Evolutionary conservation across 1,140 invertebrate genomes (phyloP), one percentile per base, ranked within the genome.

Genomic region (Chymomyza costata): DNA sequence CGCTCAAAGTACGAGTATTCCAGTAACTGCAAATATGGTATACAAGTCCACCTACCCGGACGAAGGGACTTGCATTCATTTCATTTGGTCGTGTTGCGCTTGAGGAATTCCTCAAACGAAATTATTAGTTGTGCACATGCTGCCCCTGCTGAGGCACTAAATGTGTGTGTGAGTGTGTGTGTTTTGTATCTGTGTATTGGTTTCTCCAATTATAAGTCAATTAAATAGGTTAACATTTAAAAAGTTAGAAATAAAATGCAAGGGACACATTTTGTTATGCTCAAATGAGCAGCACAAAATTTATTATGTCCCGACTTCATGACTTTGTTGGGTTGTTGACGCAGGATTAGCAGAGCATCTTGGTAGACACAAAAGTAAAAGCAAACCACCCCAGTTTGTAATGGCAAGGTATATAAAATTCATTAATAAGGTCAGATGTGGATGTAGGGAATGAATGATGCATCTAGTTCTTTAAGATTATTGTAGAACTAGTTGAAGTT

Each of bases 191-290:
- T 51, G 3, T 73, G 67, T 73, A 52, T 76, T 62, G 50, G 65
- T 51, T 48, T 73, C 67, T 83, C 71, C 78, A 82, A 82, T 82
- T 82, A 82, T 82, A 82, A 82, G 78, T 82, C 78, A 82, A 82
- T 82, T 82, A 82, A 80, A 82, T 82, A 82, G 71, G 80, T 78
- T 82, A 63, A 21, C 53, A 56, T 63, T 63, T 66, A 58, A 70
- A 58, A 67, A 70, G 63, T 82, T 81, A 81, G 69, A 81, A 81
- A 60, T 55, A 53, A 70, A 59, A 47, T 44, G 64, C 43, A 69
- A 65, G 80, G 80, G 78, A 82, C 80, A 82, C 80, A 81, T 61
- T 68, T 83, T 83, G 78, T 80, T 43, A 69, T 28, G 80, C 61
- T 19, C 81, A 54, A 82, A 82, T 80, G 71, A 62, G 43, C 67